These are phyloP conservation scores for Syngnathus floridae DNA, from an alignment of 2,113 vertebrate genomes.

Conservation along the genomic window DNA sequence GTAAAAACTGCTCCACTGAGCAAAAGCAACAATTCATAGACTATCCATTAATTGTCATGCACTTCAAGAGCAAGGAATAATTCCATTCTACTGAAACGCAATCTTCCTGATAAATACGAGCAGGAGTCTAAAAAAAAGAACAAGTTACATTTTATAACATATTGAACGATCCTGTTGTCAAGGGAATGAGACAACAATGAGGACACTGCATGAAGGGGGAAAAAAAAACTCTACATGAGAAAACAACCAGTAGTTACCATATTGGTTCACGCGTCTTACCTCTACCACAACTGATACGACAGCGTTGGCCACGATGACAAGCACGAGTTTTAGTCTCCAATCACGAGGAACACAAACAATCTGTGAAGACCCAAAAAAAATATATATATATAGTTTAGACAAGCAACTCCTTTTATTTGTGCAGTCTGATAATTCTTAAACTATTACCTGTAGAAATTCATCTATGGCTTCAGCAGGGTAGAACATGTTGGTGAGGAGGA, in stretches of 20 bases:
- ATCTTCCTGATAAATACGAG: not conserved
- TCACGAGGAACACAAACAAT: slow-evolving; percentile 84
- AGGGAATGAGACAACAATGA: slow-evolving; percentile 48
- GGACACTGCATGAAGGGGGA: slow-evolving; percentile 48
- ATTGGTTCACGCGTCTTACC: slow-evolving; percentile 72
- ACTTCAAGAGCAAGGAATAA: not conserved
- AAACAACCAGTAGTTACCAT: slow-evolving; percentile 17
- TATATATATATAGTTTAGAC: too few species aligned
- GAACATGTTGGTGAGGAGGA: slow-evolving; percentile 85
- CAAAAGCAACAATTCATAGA: slow-evolving; percentile 11
- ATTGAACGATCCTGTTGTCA: slow-evolving; percentile 20
- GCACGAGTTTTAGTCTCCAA: slow-evolving; percentile 80
- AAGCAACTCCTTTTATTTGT: not conserved
- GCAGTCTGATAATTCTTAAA: not conserved
- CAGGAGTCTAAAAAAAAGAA: not conserved
- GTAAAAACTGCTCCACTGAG: slow-evolving; percentile 18
- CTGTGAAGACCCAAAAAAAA: slow-evolving; percentile 71
- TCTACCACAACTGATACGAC: slow-evolving; percentile 76
- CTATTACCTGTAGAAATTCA: slow-evolving; percentile 77
- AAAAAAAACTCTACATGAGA: slow-evolving; percentile 28
- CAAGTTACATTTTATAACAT: slow-evolving; percentile 7
- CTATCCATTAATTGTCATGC: not conserved
- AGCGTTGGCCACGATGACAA: slow-evolving; percentile 79
- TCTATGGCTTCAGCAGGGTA: slow-evolving; percentile 75
- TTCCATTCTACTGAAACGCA: not conserved